Conservation (phyloP, 2,888 invertebrate genomes). For the Drosophila stalkeri region DNA sequence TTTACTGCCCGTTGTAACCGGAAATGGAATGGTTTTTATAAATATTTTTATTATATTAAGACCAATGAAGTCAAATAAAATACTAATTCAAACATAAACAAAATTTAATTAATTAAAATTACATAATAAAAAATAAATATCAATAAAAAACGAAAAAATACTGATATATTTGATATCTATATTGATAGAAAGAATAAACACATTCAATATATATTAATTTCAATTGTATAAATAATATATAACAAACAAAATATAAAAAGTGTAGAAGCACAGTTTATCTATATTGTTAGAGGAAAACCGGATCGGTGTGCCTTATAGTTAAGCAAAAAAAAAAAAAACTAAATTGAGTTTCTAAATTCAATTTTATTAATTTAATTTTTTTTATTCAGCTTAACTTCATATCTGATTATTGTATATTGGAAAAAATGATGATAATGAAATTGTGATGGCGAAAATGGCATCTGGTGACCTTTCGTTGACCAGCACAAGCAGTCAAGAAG, state of each 20-base stretch:
- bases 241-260: too few species aligned
- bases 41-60: background rate
- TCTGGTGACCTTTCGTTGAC: slow-evolving; percentile 92
- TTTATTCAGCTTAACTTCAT: slow-evolving; percentile 32
- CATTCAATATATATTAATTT: too few species aligned
- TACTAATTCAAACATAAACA: background rate
- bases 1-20: background rate
- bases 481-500: slow-evolving; percentile 91
- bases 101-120: background rate
- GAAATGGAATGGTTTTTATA: background rate
- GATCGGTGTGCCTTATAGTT: too few species aligned
- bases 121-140: background rate
- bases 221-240: too few species aligned
- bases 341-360: too few species aligned
- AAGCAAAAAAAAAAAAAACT: too few species aligned
- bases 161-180: too few species aligned
- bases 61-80: background rate
- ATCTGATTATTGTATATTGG: slow-evolving; percentile 22
- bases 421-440: slow-evolving; percentile 60
- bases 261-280: too few species aligned
- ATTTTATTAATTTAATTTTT: background rate
- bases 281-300: too few species aligned
- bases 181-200: background rate
- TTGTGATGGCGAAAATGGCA: slow-evolving; percentile 88
- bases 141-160: background rate